Evolutionary conservation across 1,140 invertebrate species (phyloP).

Genomic region (Steinernema feltiae): DNA sequence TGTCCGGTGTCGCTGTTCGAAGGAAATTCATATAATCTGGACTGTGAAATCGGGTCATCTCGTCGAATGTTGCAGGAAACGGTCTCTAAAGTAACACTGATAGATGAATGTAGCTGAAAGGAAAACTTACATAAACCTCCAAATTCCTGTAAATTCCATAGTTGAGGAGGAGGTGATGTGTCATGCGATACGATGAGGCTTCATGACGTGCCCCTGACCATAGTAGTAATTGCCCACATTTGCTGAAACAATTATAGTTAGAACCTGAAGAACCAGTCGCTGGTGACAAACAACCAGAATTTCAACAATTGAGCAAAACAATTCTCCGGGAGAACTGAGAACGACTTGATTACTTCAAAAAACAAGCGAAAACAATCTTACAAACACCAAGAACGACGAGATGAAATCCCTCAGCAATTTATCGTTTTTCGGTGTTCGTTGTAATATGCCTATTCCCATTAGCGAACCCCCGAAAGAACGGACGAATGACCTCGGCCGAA

Average conservation of each 20-base stretch:
- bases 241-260: conserved; percentile 65
- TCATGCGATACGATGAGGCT: conserved; percentile 97
- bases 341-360: too few species aligned
- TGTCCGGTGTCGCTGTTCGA: conserved; percentile 91
- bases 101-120: too few species aligned
- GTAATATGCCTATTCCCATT: too few species aligned
- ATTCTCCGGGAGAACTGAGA: not conserved
- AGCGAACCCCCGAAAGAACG: too few species aligned
- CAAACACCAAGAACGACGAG: too few species aligned
- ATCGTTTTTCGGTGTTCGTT: too few species aligned
- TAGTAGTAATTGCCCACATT: conserved; percentile 99
- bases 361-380: too few species aligned
- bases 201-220: conserved; percentile 99
- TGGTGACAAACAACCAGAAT: conserved; percentile 15
- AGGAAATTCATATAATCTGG: conserved; percentile 98
- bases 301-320: not conserved
- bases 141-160: conserved; percentile 99
- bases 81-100: too few species aligned
- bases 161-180: conserved; percentile 94
- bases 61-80: conserved; percentile 97
- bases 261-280: conserved; percentile 1
- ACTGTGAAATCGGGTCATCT: conserved; percentile 99
- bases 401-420: too few species aligned
- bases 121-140: too few species aligned
- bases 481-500: too few species aligned